A percentile compares a stretch with the other conserved stretches of the same genome.
These are phyloP conservation scores for Drosophila longiperda DNA, from an alignment of 2,888 invertebrate genomes.

Conservation along the genomic window DNA sequence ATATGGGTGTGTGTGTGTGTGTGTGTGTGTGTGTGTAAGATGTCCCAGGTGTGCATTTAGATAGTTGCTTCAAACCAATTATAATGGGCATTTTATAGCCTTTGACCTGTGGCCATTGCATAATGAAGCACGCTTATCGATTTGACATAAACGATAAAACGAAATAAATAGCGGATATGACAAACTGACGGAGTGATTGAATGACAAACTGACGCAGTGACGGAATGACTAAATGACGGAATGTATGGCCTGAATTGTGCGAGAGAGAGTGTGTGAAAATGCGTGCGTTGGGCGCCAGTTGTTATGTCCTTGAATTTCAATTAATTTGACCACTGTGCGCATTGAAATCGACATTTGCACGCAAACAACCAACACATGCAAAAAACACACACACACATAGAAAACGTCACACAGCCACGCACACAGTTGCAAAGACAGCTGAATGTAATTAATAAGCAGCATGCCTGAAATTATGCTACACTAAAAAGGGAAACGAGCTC, in stretches of 20 bases:
- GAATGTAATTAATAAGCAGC: conserved; percentile 50
- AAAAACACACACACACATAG: background rate
- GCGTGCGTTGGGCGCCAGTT: conserved; percentile 19
- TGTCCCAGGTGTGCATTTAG: conserved; percentile 64
- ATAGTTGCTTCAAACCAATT: conserved; percentile 56
- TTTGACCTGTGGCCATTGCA: conserved; percentile 62
- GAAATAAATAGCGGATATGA: conserved; percentile 14
- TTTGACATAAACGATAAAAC: conserved; percentile 40
- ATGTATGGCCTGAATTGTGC: background rate
- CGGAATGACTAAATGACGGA: conserved; percentile 1
- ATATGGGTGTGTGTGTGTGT: conserved; percentile 14
- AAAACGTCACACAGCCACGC: conserved; percentile 7
- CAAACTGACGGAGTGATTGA: conserved; percentile 10
- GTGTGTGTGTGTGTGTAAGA: conserved; percentile 24
- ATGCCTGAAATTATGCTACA: conserved; percentile 70
- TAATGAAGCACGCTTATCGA: conserved; percentile 56
- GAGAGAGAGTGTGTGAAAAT: background rate
- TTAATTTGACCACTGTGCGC: conserved; percentile 49
- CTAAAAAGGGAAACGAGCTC: conserved; percentile 20
- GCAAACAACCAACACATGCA: conserved; percentile 17
- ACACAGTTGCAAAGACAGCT: conserved; percentile 11
- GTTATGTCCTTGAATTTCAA: conserved; percentile 73
- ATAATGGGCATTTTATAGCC: conserved; percentile 28
- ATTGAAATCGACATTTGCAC: conserved; percentile 40
- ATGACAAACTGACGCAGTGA: conserved; percentile 8